A percentile compares a stretch with the other conserved stretches of the same genome.
Evolutionary conservation across 1,140 invertebrate species (phyloP).

Genomic region (Lineus longissimus): DNA sequence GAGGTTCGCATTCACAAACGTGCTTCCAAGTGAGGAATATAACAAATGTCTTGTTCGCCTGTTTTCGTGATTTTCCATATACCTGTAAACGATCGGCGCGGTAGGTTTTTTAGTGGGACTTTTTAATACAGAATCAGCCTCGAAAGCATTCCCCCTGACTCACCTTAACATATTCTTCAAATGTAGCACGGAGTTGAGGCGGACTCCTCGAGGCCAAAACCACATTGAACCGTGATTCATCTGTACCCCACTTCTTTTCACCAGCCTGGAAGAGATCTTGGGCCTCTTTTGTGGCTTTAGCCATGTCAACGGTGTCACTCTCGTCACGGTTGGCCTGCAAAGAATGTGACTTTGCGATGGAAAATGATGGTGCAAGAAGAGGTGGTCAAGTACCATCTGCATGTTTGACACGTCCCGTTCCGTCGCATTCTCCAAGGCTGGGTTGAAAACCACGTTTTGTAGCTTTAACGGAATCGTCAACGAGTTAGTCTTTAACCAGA

Average conservation of each 20-base stretch:
- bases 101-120: background rate
- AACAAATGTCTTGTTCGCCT: no score
- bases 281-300: slow-evolving; percentile 46
- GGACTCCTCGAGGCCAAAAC: slow-evolving; percentile 45
- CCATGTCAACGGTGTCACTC: slow-evolving; percentile 31
- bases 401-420: no score
- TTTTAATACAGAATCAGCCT: no score
- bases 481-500: no score
- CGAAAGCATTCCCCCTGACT: slow-evolving; percentile 8
- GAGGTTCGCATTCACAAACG: background rate
- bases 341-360: no score
- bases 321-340: background rate
- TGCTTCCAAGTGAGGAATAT: background rate
- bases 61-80: background rate
- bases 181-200: slow-evolving; percentile 49
- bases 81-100: background rate
- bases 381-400: no score
- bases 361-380: no score
- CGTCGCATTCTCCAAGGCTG: no score
- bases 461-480: no score
- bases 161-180: slow-evolving; percentile 51
- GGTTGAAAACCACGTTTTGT: no score
- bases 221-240: slow-evolving; percentile 52
- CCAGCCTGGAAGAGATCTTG: slow-evolving; percentile 54
- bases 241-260: slow-evolving; percentile 57